Base-by-base conservation (phyloP, 2,888 invertebrate species). In the Erynnis tages region DNA sequence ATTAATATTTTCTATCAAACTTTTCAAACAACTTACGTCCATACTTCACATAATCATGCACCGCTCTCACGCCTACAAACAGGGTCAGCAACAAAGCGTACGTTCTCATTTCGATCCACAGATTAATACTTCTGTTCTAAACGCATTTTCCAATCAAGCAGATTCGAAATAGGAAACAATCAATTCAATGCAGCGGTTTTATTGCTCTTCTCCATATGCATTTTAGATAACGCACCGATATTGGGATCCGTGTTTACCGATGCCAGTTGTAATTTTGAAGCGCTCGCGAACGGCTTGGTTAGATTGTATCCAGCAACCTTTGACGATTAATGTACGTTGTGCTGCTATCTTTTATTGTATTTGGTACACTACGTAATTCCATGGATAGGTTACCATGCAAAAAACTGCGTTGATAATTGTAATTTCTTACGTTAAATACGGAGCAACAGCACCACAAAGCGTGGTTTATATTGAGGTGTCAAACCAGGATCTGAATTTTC, bases 41-140 rank as follows among this genome's bases (percentile, higher is more conserved):
- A 66, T 82, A 77, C 62, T 72, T 83, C 1, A 87, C 79, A 60
- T 88, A 87, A 60, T 88, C 77, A 47, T 87, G 25, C 43, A 43
- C 53, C 43, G 50, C 54, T 17, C 49, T 53, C 34, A 45, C 43
- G 16, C 60, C 14, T 16, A 46, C 23, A 5, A 54, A 50, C 13
- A 47, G 45, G 63, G 53, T 59, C 59, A 61, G 34, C 53, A 46
- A 50, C 53, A 56, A 40, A 58, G 56, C 54, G 53, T 23, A 45
- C 46, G 6, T 55, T 54, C 58, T 53, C 54, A 45, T 47, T 72
- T 70, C 68, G 57, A 62, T 65, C 54, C 13, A 13, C 23, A 7
- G 21, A 23, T 23, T 45, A 23, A 37, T 44, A 21, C 35, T 37
- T 35, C 25, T n/a, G 29, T 50, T 29, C 29, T 64, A 56, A 65